Conservation (phyloP, 2,797 vertebrate genomes). For the Gallinago stenura region DNA sequence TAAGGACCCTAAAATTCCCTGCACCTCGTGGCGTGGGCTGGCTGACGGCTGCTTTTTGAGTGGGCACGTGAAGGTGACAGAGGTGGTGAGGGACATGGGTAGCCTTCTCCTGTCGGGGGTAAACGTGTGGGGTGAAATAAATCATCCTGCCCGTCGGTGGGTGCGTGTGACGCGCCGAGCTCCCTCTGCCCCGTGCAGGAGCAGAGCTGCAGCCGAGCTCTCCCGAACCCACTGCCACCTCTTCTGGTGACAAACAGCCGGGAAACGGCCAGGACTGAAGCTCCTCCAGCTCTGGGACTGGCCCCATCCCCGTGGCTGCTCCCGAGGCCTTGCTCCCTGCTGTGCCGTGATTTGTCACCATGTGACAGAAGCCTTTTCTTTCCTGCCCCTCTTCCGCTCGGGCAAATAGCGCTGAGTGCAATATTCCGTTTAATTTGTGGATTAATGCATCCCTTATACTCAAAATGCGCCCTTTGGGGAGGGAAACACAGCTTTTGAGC, state of each 20-base stretch:
- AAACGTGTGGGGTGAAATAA: accelerated
- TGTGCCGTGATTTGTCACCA: not conserved
- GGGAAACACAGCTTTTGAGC: not conserved
- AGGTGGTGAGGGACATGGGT: accelerated
- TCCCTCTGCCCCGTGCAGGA: accelerated
- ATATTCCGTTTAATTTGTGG: accelerated
- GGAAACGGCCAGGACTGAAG: accelerated
- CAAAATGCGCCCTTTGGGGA: not conserved
- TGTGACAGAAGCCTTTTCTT: accelerated
- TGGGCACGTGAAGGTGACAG: accelerated
- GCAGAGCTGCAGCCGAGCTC: accelerated
- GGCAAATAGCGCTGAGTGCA: accelerated
- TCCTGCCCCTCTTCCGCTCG: not conserved
- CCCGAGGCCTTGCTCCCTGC: not conserved
- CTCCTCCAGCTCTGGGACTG: not conserved
- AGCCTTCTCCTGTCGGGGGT: not conserved
- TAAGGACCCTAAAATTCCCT: accelerated
- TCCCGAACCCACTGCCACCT: accelerated
- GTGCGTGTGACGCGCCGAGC: accelerated
- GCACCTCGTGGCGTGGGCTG: accelerated
- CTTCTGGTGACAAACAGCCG: accelerated
- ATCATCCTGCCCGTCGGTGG: accelerated
- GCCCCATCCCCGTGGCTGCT: not conserved
- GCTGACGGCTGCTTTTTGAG: accelerated
- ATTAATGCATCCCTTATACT: not conserved